phyloP scores from a whole-genome alignment of 2,888 invertebrate species.

The Lagria hirta region DNA sequence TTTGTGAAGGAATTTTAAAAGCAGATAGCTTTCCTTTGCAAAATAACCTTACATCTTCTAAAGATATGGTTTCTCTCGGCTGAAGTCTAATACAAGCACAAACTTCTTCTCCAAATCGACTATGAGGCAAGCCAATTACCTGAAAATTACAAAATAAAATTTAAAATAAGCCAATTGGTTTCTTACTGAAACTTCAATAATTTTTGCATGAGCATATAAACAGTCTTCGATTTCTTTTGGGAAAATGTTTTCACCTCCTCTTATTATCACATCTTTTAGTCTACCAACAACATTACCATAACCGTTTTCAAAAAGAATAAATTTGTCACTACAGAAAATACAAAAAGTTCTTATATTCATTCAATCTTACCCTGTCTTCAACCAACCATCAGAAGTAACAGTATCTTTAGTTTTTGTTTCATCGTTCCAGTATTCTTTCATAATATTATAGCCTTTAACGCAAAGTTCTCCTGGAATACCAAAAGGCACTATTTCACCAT shows the following conservation, averaged over 20 bases:
- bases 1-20: constrained; percentile 78
- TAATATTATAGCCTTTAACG: constrained; percentile 72
- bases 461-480: constrained; percentile 75
- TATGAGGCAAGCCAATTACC: constrained; percentile 74
- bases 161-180: constrained; percentile 57
- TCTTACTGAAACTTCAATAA: constrained; percentile 70
- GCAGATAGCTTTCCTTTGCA: constrained; percentile 71
- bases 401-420: constrained; percentile 70
- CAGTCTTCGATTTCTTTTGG: constrained; percentile 81
- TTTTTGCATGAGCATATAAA: constrained; percentile 70
- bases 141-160: no score
- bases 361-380: constrained; percentile 82
- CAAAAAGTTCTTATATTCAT: constrained; percentile 1
- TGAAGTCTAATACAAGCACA: constrained; percentile 66
- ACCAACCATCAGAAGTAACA: constrained; percentile 71
- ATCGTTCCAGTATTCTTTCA: constrained; percentile 82
- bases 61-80: constrained; percentile 56
- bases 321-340: constrained; percentile 70
- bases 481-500: constrained; percentile 66
- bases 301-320: constrained; percentile 66
- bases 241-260: constrained; percentile 83
- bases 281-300: constrained; percentile 73
- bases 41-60: constrained; percentile 62
- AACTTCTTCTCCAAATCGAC: constrained; percentile 76
- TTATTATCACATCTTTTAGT: constrained; percentile 75